Percentiles rank a stretch among this genome's conserved stretches.
phyloP scores from a whole-genome alignment of 2,113 vertebrate species.

The Pseudopipra pipra region DNA sequence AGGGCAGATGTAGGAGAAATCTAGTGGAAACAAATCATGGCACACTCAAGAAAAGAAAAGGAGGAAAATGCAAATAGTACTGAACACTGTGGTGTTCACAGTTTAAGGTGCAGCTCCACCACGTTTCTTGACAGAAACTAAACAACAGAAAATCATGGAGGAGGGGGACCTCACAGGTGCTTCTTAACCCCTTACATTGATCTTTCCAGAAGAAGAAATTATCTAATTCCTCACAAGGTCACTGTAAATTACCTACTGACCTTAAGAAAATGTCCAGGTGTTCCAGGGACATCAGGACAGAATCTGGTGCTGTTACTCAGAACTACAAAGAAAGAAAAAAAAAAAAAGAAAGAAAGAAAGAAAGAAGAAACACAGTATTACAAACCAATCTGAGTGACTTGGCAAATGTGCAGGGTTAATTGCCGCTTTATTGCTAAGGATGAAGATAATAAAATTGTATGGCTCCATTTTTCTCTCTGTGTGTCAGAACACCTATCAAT shows the following conservation, averaged over 20 bases:
- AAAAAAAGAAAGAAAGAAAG: not conserved
- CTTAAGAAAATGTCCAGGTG: not conserved
- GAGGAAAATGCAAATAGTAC: not conserved
- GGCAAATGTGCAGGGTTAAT: not conserved
- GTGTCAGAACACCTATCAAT: not conserved
- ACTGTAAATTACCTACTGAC: not conserved
- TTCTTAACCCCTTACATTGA: not conserved
- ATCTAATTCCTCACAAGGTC: not conserved
- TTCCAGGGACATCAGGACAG: not conserved
- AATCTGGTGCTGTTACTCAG: not conserved
- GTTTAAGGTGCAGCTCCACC: not conserved
- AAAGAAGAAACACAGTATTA: not conserved
- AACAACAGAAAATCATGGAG: not conserved
- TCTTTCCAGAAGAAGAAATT: not conserved
- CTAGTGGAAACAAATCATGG: not conserved
- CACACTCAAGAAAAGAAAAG: not conserved
- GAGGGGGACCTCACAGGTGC: not conserved
- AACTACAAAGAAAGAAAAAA: not conserved
- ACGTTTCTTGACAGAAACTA: not conserved
- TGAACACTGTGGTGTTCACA: accelerated
- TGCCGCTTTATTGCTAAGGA: not conserved
- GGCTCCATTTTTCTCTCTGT: not conserved
- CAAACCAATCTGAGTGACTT: not conserved
- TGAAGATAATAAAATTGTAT: not conserved
- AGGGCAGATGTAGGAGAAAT: not conserved